Conservation (phyloP, 2,797 vertebrate species). For the Parambassis ranga region DNA sequence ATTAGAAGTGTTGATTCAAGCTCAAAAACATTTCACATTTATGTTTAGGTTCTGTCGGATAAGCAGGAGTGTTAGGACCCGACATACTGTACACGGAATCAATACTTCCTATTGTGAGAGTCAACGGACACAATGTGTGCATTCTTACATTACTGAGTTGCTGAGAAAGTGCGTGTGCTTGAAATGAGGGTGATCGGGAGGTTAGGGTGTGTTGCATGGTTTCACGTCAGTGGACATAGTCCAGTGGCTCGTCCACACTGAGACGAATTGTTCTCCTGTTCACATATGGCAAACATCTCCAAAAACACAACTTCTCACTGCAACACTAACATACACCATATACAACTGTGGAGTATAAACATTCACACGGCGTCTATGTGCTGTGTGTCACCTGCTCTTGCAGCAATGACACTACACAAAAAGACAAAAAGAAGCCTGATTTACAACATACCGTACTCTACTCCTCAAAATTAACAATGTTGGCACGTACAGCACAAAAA, state of each 20-base stretch:
- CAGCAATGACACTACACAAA: neutral
- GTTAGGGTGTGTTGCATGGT: conserved; percentile 35
- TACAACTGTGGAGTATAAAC: conserved; percentile 11
- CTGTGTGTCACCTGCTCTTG: conserved; percentile 19
- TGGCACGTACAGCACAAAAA: conserved; percentile 10
- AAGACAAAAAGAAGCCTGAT: conserved; percentile 1
- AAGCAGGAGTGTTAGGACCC: conserved; percentile 33
- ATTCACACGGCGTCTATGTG: conserved; percentile 29
- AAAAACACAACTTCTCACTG: conserved; percentile 28
- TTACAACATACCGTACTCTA: conserved; percentile 7
- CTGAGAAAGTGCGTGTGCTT: conserved; percentile 3
- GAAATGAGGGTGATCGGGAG: conserved; percentile 37
- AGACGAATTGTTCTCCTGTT: conserved; percentile 65
- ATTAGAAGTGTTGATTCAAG: conserved; percentile 64
- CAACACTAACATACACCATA: conserved; percentile 10
- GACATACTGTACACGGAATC: conserved; percentile 42
- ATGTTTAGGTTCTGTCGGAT: conserved; percentile 54
- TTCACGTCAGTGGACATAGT: conserved; percentile 61
- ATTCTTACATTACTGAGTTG: conserved; percentile 28
- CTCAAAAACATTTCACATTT: conserved; percentile 61
- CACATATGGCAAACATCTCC: conserved; percentile 75
- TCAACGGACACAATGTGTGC: conserved; percentile 46
- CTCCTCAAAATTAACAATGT: conserved; percentile 8
- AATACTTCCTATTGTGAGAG: conserved; percentile 67
- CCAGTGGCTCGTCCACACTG: conserved; percentile 68